A percentile compares a stretch with the other conserved stretches of the same genome.
Conservation (phyloP, 2,888 invertebrate genomes). For the Brachycybe producta region DNA sequence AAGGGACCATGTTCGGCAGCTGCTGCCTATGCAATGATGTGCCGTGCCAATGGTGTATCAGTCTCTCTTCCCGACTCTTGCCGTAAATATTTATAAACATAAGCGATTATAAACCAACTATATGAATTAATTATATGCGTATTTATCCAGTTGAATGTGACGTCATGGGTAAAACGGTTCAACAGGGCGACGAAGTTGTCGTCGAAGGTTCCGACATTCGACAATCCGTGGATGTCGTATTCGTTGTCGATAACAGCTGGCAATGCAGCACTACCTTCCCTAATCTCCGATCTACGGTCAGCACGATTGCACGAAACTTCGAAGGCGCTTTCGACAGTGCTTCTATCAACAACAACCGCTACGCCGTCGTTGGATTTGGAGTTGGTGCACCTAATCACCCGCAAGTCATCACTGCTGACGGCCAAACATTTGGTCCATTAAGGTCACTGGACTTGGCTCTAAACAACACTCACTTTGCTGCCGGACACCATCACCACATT, state of each 20-base stretch:
- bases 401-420: constrained; percentile 34
- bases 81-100: constrained; percentile 31
- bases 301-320: constrained; percentile 15
- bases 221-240: constrained; percentile 65
- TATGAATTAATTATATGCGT: neutral
- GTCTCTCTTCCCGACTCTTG: constrained; percentile 52
- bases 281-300: constrained; percentile 18
- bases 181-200: constrained; percentile 39
- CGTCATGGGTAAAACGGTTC: neutral
- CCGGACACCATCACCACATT: constrained; percentile 26
- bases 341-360: constrained; percentile 31
- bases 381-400: constrained; percentile 28
- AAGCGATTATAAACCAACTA: constrained; percentile 2
- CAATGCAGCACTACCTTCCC: constrained; percentile 28
- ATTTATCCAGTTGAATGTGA: neutral
- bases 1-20: constrained; percentile 50
- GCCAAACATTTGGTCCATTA: constrained; percentile 25
- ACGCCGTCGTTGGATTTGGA: constrained; percentile 37
- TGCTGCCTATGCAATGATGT: constrained; percentile 53
- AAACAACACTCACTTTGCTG: constrained; percentile 29
- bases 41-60: constrained; percentile 45
- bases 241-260: constrained; percentile 53
- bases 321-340: constrained; percentile 26
- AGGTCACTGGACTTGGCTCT: constrained; percentile 21
- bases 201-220: constrained; percentile 53